Percentiles rank a stretch among this genome's conserved stretches.
Evolutionary conservation across 2,797 vertebrate genomes (phyloP).

Genomic region (Austrolebias charrua): DNA sequence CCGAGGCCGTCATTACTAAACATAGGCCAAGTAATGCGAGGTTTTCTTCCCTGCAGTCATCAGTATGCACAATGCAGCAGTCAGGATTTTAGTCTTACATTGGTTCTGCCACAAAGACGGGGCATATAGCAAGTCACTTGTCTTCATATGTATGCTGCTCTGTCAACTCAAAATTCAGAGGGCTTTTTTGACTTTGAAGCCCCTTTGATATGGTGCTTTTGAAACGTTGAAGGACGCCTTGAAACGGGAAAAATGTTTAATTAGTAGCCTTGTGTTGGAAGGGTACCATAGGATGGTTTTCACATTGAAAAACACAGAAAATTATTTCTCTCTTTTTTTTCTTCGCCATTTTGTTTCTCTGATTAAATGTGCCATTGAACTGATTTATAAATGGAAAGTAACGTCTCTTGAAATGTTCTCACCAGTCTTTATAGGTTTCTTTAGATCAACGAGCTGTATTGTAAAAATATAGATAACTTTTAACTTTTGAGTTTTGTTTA

Average conservation of each 20-base stretch:
- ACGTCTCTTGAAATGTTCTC: conserved; percentile 66
- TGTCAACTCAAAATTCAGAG: conserved; percentile 67
- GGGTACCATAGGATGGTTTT: conserved; percentile 50
- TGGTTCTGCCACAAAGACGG: conserved; percentile 38
- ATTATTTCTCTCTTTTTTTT: conserved; percentile 26
- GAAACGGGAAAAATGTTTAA: conserved; percentile 73
- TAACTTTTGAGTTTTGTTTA: conserved; percentile 37
- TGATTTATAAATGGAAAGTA: conserved; percentile 69
- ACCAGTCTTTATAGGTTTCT: conserved; percentile 65
- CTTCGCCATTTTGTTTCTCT: conserved; percentile 24
- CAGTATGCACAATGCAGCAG: conserved; percentile 43
- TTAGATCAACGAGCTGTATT: conserved; percentile 60
- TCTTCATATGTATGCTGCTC: conserved; percentile 60
- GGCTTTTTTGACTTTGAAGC: conserved; percentile 71
- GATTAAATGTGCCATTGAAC: conserved; percentile 68
- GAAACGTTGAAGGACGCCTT: conserved; percentile 77
- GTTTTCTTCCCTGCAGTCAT: conserved; percentile 21
- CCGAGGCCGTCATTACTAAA: background rate
- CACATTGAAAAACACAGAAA: conserved; percentile 39
- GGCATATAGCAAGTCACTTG: conserved; percentile 46
- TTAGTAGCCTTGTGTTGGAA: conserved; percentile 67
- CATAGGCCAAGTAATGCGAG: background rate
- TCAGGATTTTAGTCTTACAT: conserved; percentile 37
- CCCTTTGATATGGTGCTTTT: conserved; percentile 74
- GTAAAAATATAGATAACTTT: conserved; percentile 47